phyloP scores from a whole-genome alignment of 2,888 invertebrate genomes.

The Isoperla grammatica region DNA sequence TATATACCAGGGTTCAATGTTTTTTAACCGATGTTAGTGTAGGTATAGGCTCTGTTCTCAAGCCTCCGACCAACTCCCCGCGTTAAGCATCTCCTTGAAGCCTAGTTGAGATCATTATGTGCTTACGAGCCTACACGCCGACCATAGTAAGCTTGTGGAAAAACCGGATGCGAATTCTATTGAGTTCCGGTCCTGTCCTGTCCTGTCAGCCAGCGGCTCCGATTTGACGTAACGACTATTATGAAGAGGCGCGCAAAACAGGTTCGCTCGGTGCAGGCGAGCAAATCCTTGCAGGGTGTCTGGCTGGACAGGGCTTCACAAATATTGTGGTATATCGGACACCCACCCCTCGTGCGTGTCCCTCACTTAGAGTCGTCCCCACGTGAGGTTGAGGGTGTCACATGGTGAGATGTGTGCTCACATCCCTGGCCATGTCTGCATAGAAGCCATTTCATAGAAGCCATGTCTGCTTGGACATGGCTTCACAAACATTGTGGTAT shows the following conservation, averaged over 20 bases:
- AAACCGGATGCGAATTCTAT: slow-evolving; percentile 29
- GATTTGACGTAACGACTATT: slow-evolving; percentile 18
- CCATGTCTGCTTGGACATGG: too few relatives aligned
- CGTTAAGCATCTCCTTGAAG: slow-evolving; percentile 10
- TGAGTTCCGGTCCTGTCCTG: slow-evolving; percentile 27
- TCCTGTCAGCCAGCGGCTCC: not conserved
- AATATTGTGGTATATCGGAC: too few relatives aligned
- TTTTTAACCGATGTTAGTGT: not conserved
- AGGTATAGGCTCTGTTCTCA: slow-evolving; percentile 12
- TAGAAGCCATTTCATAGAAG: too few relatives aligned
- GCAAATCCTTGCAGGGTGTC: too few relatives aligned
- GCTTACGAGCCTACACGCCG: too few relatives aligned
- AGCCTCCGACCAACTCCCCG: slow-evolving; percentile 20
- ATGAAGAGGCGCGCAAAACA: slow-evolving; percentile 19
- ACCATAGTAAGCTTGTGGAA: slow-evolving; percentile 20
- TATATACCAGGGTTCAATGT: not conserved
- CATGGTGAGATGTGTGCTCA: too few relatives aligned
- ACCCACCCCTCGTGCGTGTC: too few relatives aligned
- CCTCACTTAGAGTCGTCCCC: too few relatives aligned
- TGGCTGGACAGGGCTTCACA: too few relatives aligned
- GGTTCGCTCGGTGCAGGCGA: slow-evolving; percentile 8
- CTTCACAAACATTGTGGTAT: too few relatives aligned
- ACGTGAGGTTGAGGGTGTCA: too few relatives aligned
- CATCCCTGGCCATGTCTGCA: too few relatives aligned
- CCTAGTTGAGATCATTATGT: not conserved